phyloP scores from a whole-genome alignment of 2,113 vertebrate species.

The Numida meleagris region DNA sequence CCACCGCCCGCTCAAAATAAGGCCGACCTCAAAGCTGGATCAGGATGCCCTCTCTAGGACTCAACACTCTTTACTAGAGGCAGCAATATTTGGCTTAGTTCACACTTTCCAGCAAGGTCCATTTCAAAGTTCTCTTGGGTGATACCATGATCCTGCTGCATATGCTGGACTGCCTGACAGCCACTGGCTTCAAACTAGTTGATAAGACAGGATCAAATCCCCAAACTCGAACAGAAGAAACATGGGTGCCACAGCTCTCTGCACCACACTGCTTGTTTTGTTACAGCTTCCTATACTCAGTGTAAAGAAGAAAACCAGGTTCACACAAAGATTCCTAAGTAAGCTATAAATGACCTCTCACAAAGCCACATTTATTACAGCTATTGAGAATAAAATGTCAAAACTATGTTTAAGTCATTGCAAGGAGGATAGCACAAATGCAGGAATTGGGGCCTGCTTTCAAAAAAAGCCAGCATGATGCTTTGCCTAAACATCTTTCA shows the following conservation, averaged over 20 bases:
- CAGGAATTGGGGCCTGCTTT: neutral
- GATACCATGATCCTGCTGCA: neutral
- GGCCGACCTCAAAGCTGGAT: slow-evolving; percentile 7
- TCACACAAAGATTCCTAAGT: neutral
- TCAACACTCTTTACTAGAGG: neutral
- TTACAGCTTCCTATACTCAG: neutral
- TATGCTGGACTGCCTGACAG: neutral
- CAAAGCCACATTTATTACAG: slow-evolving; percentile 13
- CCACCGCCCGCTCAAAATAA: neutral
- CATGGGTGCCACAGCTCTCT: neutral
- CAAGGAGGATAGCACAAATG: neutral
- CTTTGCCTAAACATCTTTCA: neutral
- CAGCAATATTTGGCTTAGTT: neutral
- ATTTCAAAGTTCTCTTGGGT: neutral
- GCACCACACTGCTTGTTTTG: neutral
- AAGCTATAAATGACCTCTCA: slow-evolving; percentile 14
- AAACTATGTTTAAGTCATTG: slow-evolving; percentile 27
- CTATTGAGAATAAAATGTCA: slow-evolving; percentile 27
- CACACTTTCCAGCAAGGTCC: neutral
- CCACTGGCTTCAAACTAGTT: neutral
- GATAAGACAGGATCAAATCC: neutral
- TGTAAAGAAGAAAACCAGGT: neutral
- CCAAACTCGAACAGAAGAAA: neutral
- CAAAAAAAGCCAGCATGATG: neutral
- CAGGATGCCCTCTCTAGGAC: neutral